Conservation (phyloP, 2,797 vertebrate species). For the Falco cherrug region DNA sequence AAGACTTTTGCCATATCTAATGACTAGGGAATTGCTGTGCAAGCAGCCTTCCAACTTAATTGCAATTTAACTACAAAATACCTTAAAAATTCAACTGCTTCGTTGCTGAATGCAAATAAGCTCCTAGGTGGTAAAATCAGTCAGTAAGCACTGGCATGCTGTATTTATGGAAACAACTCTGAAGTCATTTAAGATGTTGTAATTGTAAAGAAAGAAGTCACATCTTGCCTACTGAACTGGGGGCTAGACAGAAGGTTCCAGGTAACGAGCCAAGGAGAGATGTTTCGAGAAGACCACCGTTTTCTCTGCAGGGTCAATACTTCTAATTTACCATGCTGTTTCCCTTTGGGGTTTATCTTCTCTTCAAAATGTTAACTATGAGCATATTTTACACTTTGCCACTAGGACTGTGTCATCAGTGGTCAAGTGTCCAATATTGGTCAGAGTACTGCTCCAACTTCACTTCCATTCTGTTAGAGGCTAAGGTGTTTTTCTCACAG, state of each 20-base stretch:
- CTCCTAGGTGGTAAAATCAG: not conserved
- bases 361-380: not conserved
- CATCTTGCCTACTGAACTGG: not conserved
- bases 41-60: not conserved
- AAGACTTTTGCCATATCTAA: not conserved
- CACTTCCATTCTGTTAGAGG: not conserved
- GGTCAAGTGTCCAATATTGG: not conserved
- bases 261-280: not conserved
- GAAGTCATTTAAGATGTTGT: not conserved
- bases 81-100: not conserved
- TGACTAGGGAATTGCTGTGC: not conserved
- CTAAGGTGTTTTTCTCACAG: not conserved
- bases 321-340: not conserved
- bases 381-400: not conserved
- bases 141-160: not conserved
- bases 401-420: not conserved
- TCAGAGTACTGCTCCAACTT: not conserved
- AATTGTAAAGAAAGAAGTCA: not conserved
- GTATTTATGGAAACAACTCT: slow-evolving; percentile 2
- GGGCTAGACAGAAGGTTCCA: not conserved
- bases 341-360: not conserved
- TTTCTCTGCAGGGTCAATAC: not conserved
- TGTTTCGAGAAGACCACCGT: not conserved
- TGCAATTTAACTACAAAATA: not conserved
- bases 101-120: not conserved